Evolutionary conservation across 2,113 vertebrate genomes (phyloP).

Genomic region (Mesembrinibis cayennensis): DNA sequence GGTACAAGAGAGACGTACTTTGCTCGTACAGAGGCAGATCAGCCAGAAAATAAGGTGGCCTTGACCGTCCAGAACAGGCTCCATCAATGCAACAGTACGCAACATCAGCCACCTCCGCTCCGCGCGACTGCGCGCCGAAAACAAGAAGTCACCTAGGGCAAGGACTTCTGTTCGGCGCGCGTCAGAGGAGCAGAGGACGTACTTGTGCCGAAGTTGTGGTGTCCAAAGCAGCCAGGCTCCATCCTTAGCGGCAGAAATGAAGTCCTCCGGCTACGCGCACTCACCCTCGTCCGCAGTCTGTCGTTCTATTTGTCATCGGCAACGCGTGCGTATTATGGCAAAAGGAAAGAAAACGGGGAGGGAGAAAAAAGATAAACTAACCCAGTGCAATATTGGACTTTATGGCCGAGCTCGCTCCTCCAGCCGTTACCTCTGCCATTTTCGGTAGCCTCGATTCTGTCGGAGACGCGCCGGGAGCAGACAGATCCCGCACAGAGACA

Average conservation of each 20-base stretch:
- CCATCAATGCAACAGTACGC: background rate
- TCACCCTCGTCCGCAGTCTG: background rate
- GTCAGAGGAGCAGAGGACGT: background rate
- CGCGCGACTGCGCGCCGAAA: background rate
- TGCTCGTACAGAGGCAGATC: conserved; percentile 3
- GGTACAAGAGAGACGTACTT: background rate
- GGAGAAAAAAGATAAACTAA: background rate
- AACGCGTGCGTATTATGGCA: background rate
- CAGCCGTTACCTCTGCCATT: conserved; percentile 2
- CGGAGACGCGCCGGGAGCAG: background rate
- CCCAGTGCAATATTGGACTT: background rate
- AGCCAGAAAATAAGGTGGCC: background rate
- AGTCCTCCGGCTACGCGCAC: background rate
- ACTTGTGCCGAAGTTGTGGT: background rate
- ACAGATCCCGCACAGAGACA: conserved; percentile 61
- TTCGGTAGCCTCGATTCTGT: background rate
- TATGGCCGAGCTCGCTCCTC: background rate
- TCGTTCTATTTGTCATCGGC: background rate
- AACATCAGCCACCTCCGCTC: background rate
- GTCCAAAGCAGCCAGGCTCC: background rate
- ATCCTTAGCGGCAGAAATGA: background rate
- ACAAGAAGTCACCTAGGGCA: background rate
- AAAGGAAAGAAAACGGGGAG: background rate
- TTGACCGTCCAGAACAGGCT: background rate
- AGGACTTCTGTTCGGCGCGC: background rate